phyloP scores from a whole-genome alignment of 2,113 vertebrate genomes.

The Pandion haliaetus region DNA sequence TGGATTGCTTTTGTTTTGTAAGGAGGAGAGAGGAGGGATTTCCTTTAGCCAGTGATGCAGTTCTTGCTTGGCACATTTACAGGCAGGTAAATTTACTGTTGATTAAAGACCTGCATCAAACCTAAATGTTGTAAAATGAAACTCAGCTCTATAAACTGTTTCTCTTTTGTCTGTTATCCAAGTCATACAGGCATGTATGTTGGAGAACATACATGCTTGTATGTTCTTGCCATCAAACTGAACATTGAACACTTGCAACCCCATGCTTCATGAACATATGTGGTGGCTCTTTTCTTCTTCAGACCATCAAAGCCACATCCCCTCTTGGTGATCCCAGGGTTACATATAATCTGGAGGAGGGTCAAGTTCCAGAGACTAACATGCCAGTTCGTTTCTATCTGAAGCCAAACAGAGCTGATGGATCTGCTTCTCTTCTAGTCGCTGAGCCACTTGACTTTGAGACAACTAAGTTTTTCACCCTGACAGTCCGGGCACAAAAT shows the following conservation, averaged over 20 bases:
- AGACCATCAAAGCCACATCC: conserved; percentile 87
- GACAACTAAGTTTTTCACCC: conserved; percentile 79
- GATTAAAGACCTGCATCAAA: background rate
- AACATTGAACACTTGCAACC: background rate
- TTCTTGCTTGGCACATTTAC: background rate
- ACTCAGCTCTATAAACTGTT: background rate
- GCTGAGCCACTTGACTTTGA: conserved; percentile 89
- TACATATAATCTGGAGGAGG: conserved; percentile 89
- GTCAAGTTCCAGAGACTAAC: conserved; percentile 88
- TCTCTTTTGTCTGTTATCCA: background rate
- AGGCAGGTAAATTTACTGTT: background rate
- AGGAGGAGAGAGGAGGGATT: background rate
- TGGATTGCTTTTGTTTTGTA: background rate
- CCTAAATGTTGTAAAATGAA: background rate
- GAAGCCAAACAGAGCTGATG: conserved; percentile 84
- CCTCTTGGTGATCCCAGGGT: conserved; percentile 84
- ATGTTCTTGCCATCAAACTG: background rate
- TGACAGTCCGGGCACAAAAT: conserved; percentile 84
- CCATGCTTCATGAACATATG: background rate
- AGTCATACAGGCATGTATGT: background rate
- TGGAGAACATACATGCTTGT: background rate
- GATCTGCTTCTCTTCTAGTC: conserved; percentile 86
- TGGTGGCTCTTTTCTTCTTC: conserved; percentile 46
- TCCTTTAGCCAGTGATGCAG: background rate
- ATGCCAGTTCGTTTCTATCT: conserved; percentile 89